These are phyloP conservation scores for Tribolium madens DNA, from an alignment of 1,140 invertebrate genomes.

Conservation along the genomic window DNA sequence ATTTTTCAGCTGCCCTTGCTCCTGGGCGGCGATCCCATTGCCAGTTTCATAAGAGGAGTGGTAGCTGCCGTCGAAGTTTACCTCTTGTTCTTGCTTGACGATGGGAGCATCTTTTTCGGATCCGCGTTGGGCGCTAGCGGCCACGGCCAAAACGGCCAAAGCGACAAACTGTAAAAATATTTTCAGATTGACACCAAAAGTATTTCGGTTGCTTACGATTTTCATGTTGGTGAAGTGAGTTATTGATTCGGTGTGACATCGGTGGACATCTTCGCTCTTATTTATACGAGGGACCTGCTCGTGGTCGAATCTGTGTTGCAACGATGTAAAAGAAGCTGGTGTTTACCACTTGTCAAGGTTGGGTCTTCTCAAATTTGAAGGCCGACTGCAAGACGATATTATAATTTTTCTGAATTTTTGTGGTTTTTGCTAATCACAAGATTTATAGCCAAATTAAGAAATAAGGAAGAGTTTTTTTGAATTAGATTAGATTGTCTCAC, in stretches of 20 bases:
- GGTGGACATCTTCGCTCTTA: constrained; percentile 11
- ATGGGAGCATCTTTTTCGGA: constrained; percentile 64
- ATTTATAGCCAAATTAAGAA: too few relatives aligned
- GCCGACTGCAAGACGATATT: constrained; percentile 2
- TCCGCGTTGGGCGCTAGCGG: not conserved
- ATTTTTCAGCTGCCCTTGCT: constrained; percentile 69
- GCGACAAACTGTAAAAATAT: not conserved
- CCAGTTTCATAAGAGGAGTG: constrained; percentile 69
- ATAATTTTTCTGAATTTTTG: not conserved
- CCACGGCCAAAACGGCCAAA: constrained; percentile 11
- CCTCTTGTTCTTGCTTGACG: constrained; percentile 64
- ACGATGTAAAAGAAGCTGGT: constrained; percentile 22
- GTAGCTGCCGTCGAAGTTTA: constrained; percentile 69
- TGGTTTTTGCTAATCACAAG: too few relatives aligned
- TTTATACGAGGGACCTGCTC: constrained; percentile 12
- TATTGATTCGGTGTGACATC: constrained; percentile 23
- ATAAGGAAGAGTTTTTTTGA: not conserved
- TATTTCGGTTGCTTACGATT: not conserved
- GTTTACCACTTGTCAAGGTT: constrained; percentile 33
- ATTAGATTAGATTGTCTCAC: constrained; percentile 4
- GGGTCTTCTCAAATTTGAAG: constrained; percentile 24
- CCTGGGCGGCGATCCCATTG: constrained; percentile 71
- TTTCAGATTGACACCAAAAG: not conserved
- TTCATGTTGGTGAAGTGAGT: constrained; percentile 4
- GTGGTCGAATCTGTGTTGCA: constrained; percentile 27